Conservation (phyloP, 2,113 vertebrate genomes). For the Paratilapia polleni region DNA sequence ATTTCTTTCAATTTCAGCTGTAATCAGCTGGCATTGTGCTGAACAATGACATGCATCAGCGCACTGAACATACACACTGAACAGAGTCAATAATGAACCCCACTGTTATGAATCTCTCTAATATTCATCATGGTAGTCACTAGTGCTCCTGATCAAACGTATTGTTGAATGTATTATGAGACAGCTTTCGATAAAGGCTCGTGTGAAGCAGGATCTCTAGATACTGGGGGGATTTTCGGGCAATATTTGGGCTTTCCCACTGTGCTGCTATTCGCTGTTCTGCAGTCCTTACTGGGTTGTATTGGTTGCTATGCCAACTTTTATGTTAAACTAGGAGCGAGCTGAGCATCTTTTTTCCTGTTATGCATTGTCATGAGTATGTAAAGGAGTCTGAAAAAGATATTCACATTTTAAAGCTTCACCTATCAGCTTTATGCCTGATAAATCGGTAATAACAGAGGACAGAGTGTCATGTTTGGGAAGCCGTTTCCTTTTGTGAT, state of each 20-base stretch:
- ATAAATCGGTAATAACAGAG: neutral
- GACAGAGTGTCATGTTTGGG: neutral
- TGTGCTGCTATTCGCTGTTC: neutral
- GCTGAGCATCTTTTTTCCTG: neutral
- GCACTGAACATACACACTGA: neutral
- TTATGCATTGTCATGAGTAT: neutral
- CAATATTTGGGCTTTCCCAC: constrained; percentile 27
- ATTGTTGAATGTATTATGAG: neutral
- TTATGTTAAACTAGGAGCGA: neutral
- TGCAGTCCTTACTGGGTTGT: neutral
- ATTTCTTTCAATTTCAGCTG: neutral
- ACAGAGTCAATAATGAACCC: neutral
- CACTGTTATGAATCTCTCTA: neutral
- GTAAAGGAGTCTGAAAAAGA: neutral
- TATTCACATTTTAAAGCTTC: neutral
- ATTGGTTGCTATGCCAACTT: constrained; percentile 43
- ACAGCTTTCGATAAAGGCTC: neutral
- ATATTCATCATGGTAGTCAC: neutral
- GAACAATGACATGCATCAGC: neutral
- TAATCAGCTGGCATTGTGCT: neutral
- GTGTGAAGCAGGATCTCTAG: neutral
- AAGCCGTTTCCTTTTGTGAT: neutral
- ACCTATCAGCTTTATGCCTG: neutral
- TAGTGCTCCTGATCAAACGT: neutral
- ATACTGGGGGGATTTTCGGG: neutral